Evolutionary conservation across 2,888 invertebrate genomes (phyloP).

Genomic region (Callyntrura sp.): DNA sequence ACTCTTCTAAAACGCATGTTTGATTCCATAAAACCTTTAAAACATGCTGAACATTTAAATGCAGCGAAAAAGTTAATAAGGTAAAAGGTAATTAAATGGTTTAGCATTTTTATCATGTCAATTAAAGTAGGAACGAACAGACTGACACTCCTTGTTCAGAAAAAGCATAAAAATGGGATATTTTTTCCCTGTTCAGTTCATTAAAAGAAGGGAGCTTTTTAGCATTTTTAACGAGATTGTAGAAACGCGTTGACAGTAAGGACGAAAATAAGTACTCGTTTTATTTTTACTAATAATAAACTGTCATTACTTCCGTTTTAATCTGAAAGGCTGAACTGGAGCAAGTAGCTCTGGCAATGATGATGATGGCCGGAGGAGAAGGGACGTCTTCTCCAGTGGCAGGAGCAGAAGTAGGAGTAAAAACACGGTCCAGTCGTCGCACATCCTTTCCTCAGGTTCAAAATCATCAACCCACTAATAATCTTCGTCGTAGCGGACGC

Average conservation of each 20-base stretch:
- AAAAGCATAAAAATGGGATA: slow-evolving; percentile 22
- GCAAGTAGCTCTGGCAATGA: slow-evolving; percentile 80
- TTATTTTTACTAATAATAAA: too few species aligned
- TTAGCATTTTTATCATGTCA: too few species aligned
- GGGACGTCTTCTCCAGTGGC: slow-evolving; percentile 46
- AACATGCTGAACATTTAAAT: too few species aligned
- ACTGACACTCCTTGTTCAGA: neutral
- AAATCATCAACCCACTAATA: neutral
- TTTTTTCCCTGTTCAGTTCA: too few species aligned
- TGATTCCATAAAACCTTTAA: too few species aligned
- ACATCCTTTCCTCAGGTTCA: slow-evolving; percentile 62
- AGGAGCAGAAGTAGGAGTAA: slow-evolving; percentile 52
- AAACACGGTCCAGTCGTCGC: slow-evolving; percentile 52
- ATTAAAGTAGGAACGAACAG: neutral
- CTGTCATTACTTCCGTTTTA: slow-evolving; percentile 18
- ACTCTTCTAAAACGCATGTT: too few species aligned
- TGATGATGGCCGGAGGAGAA: slow-evolving; percentile 80
- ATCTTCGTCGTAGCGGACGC: neutral
- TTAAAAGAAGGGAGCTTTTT: too few species aligned
- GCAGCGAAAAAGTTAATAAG: too few species aligned
- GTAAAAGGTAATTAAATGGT: neutral
- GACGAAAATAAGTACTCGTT: too few species aligned
- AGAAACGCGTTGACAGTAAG: too few species aligned
- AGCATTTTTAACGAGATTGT: too few species aligned
- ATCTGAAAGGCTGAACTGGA: slow-evolving; percentile 75